Percentiles rank a stretch among this genome's conserved stretches.
phyloP scores from a whole-genome alignment of 1,140 invertebrate genomes.

The Aphis craccivora region DNA sequence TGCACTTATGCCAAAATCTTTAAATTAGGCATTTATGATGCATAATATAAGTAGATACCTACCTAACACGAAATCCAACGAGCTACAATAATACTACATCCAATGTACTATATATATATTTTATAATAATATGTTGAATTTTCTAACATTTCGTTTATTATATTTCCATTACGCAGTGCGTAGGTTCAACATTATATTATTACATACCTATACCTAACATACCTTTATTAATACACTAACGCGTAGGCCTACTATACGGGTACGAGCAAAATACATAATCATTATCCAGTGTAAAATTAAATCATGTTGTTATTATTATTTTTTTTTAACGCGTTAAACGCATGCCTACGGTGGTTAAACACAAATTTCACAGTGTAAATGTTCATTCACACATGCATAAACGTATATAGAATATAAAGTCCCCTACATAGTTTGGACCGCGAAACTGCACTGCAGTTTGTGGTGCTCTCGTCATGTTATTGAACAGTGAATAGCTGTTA shows the following conservation, averaged over 20 bases:
- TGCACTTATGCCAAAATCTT: background rate
- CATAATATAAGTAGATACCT: no score
- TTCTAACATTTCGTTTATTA: no score
- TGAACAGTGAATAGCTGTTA: slow-evolving; percentile 39
- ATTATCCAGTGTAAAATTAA: background rate
- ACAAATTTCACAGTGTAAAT: slow-evolving; percentile 27
- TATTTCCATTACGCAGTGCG: background rate
- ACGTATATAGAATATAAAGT: background rate
- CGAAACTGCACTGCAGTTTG: background rate
- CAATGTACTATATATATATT: background rate
- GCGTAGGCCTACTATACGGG: background rate
- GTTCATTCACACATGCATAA: slow-evolving; percentile 6
- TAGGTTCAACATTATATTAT: background rate
- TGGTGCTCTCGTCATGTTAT: slow-evolving; percentile 27
- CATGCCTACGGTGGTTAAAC: slow-evolving; percentile 9
- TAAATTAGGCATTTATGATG: background rate
- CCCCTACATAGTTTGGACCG: background rate
- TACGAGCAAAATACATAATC: background rate
- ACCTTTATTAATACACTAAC: background rate
- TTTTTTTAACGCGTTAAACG: background rate
- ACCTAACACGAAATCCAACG: no score
- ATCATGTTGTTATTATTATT: background rate
- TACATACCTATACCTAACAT: background rate
- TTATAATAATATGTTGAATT: background rate
- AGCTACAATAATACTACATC: background rate